These are phyloP conservation scores for Drosophila burlai DNA, from an alignment of 1,140 invertebrate genomes.

Conservation along the genomic window DNA sequence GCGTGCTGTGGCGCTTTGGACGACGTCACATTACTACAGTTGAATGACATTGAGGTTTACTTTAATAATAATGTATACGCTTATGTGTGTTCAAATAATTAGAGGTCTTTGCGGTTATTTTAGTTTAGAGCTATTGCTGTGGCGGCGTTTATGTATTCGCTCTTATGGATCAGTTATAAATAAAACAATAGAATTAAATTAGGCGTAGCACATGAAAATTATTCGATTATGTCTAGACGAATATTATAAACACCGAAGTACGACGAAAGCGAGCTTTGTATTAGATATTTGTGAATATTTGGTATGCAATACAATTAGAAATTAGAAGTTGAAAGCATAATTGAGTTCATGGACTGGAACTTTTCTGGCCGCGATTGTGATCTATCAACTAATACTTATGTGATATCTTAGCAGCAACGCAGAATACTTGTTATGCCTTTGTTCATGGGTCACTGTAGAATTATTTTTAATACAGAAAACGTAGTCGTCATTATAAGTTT, in stretches of 20 bases:
- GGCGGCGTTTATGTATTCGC: conserved; percentile 6
- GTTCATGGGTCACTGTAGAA: conserved; percentile 8
- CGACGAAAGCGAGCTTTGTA: conserved; percentile 29
- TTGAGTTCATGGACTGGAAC: conserved; percentile 31
- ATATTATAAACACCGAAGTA: conserved; percentile 41
- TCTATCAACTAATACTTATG: conserved; percentile 31
- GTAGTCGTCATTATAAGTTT: conserved; percentile 23
- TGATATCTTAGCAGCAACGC: conserved; percentile 29
- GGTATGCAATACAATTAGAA: conserved; percentile 12
- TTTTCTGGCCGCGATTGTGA: conserved; percentile 10
- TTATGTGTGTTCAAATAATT: conserved; percentile 67
- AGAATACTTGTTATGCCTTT: conserved; percentile 39
- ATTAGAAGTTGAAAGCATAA: conserved; percentile 1
- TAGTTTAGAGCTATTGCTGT: conserved; percentile 41
- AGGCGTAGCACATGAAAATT: conserved; percentile 58
- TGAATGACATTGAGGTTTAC: conserved; percentile 45
- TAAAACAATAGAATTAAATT: conserved; percentile 58
- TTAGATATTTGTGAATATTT: not conserved
- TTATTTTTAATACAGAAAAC: conserved; percentile 27
- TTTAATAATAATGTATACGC: conserved; percentile 61
- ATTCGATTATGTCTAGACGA: conserved; percentile 58
- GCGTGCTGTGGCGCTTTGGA: conserved; percentile 42
- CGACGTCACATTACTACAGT: conserved; percentile 49
- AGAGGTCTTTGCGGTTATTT: conserved; percentile 76
- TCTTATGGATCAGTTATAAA: conserved; percentile 21